Evolutionary conservation across 2,113 vertebrate genomes (phyloP).

Genomic region (Thamnophis sirtalis): DNA sequence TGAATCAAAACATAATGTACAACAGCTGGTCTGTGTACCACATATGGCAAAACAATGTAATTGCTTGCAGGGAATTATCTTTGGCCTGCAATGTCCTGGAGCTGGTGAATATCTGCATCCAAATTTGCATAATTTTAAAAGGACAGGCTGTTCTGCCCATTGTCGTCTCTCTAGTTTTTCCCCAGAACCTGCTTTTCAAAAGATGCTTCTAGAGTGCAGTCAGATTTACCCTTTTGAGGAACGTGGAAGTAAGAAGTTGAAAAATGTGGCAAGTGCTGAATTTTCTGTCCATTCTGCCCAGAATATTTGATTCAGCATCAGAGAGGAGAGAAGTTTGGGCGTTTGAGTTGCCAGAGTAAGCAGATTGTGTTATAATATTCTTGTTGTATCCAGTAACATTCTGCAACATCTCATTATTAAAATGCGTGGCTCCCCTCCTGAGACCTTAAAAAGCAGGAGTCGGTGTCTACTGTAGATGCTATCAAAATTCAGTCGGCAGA

Average conservation of each 20-base stretch:
- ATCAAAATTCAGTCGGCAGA: neutral
- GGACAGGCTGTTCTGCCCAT: neutral
- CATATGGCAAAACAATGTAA: slow-evolving; percentile 52
- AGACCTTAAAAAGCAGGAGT: neutral
- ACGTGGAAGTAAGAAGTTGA: neutral
- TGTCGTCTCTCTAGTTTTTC: neutral
- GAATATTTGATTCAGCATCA: neutral
- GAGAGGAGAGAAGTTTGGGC: neutral
- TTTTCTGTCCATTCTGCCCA: neutral
- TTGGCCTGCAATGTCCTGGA: neutral
- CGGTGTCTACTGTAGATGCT: neutral
- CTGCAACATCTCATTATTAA: neutral
- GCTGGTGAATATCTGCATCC: slow-evolving; percentile 37
- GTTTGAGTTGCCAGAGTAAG: neutral
- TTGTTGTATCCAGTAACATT: no score
- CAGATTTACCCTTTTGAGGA: no score
- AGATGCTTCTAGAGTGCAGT: neutral
- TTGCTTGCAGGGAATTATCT: slow-evolving; percentile 41
- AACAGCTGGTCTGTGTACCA: slow-evolving; percentile 58
- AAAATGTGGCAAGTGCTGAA: neutral
- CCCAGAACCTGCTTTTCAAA: neutral
- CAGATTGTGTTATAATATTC: no score
- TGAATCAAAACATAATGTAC: slow-evolving; percentile 62
- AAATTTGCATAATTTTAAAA: neutral
- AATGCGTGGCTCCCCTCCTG: no score